phyloP scores from a whole-genome alignment of 2,888 invertebrate genomes.

The Luperina testacea region DNA sequence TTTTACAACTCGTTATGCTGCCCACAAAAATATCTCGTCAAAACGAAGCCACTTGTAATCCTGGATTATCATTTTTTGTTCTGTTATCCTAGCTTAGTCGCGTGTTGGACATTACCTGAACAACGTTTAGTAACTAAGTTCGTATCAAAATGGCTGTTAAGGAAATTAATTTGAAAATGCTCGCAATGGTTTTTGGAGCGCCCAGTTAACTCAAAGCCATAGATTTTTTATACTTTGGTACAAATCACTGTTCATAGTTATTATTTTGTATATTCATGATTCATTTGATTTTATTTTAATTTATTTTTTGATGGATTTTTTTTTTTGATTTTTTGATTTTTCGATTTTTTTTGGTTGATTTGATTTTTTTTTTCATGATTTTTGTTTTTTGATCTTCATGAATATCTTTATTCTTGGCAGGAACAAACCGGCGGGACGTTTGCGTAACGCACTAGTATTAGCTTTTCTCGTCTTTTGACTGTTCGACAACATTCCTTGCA shows the following conservation, averaged over 20 bases:
- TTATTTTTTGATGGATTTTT: too few relatives aligned
- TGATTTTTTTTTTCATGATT: too few relatives aligned
- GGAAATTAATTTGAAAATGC: neutral
- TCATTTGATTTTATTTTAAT: too few relatives aligned
- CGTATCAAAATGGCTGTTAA: neutral
- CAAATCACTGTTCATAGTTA: neutral
- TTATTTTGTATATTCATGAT: too few relatives aligned
- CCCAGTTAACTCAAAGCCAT: neutral
- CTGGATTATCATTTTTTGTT: slow-evolving; percentile 40
- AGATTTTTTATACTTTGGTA: too few relatives aligned
- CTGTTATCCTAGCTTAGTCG: slow-evolving; percentile 23
- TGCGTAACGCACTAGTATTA: too few relatives aligned
- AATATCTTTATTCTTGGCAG: neutral
- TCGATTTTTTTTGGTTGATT: too few relatives aligned
- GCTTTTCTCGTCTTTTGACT: too few relatives aligned
- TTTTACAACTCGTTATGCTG: slow-evolving; percentile 28
- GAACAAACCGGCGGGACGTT: too few relatives aligned
- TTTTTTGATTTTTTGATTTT: too few relatives aligned
- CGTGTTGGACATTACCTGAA: slow-evolving; percentile 35
- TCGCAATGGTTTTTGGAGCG: neutral
- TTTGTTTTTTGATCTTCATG: too few relatives aligned
- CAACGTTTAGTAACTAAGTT: slow-evolving; percentile 7
- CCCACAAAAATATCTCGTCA: slow-evolving; percentile 21
- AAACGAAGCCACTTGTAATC: slow-evolving; percentile 43
- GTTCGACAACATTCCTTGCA: too few relatives aligned